phyloP scores from a whole-genome alignment of 2,888 invertebrate species.

The Rhogogaster chlorosoma region DNA sequence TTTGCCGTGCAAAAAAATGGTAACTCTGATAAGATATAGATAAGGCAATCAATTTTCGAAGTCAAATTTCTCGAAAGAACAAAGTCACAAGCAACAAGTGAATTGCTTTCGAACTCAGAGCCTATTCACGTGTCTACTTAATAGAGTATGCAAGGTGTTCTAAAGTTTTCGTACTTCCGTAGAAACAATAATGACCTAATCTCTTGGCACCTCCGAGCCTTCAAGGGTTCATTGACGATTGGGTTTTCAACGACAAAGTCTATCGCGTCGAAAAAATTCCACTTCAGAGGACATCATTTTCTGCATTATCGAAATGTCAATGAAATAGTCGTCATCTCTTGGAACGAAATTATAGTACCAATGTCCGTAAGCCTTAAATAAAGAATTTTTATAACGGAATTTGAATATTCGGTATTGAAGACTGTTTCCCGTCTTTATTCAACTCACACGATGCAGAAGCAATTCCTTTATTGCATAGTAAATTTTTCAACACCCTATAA shows the following conservation, averaged over 20 bases:
- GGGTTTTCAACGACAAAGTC: neutral
- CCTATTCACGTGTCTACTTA: neutral
- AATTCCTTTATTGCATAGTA: neutral
- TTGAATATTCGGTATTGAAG: neutral
- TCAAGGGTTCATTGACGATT: neutral
- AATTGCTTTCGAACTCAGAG: slow-evolving; percentile 16
- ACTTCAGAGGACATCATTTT: neutral
- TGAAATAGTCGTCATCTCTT: neutral
- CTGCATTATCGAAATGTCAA: neutral
- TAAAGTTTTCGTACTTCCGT: neutral
- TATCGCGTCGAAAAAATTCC: neutral
- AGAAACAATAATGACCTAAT: neutral
- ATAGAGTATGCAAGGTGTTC: neutral
- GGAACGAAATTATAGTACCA: neutral
- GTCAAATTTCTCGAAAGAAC: neutral
- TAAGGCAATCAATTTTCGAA: neutral
- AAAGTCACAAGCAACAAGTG: slow-evolving; percentile 20
- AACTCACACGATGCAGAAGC: neutral
- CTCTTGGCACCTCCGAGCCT: neutral
- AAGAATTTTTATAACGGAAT: neutral
- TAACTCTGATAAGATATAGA: neutral
- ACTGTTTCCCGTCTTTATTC: neutral
- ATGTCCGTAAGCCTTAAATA: no score
- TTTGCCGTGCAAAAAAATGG: neutral
- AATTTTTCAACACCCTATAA: neutral